phyloP scores from a whole-genome alignment of 2,888 invertebrate genomes.

The Platypus cylindrus region DNA sequence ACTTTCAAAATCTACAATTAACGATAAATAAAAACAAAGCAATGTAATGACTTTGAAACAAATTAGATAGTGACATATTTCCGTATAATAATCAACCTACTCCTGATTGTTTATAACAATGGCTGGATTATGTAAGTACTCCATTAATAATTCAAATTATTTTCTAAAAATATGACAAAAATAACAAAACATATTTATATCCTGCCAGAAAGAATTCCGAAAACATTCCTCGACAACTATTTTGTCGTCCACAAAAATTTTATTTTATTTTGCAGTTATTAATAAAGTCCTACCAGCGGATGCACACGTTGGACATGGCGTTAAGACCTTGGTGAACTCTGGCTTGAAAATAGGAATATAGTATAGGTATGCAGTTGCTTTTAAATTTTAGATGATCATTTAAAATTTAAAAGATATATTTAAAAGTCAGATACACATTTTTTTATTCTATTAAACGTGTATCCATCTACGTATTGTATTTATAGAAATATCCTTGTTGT shows the following conservation, averaged over 20 bases:
- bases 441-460: not conserved
- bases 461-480: too few relatives aligned
- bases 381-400: too few relatives aligned
- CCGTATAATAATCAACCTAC: too few relatives aligned
- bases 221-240: constrained; percentile 12
- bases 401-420: constrained; percentile 4
- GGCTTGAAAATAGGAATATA: too few relatives aligned
- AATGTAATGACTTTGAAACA: not conserved
- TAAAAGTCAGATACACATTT: constrained; percentile 4
- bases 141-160: too few relatives aligned
- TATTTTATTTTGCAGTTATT: constrained; percentile 14
- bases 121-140: too few relatives aligned
- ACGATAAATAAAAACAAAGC: not conserved
- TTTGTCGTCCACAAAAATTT: constrained; percentile 11
- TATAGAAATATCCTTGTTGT: too few relatives aligned
- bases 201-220: constrained; percentile 4
- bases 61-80: constrained; percentile 1
- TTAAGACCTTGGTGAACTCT: too few relatives aligned
- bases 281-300: constrained; percentile 10
- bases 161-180: too few relatives aligned
- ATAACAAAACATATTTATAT: not conserved
- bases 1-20: constrained; percentile 47
- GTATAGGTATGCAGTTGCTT: too few relatives aligned
- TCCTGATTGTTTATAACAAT: too few relatives aligned
- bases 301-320: constrained; percentile 6